Base-by-base conservation (phyloP, 2,888 invertebrate genomes). In the Xanthia icteritia region DNA sequence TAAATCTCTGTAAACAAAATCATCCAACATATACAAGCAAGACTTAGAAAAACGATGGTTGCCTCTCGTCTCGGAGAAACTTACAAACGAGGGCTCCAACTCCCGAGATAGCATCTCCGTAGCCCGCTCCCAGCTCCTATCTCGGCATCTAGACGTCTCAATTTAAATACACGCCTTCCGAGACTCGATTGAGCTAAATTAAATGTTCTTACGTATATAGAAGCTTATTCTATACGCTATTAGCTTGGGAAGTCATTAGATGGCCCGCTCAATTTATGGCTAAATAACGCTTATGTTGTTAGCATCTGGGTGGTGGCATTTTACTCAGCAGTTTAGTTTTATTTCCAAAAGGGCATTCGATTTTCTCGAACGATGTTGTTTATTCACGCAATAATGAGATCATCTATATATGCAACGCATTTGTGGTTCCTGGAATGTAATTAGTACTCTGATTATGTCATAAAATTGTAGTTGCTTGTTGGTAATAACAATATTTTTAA, bases 101-200 rank as follows among this genome's bases (percentile, higher is more conserved):
- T 82, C 76, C 75, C 75, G 79, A 85, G 95, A 95, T 95, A 94
- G 84, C 91, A 95, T 95, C 95, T 83, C 73, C 82, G 77, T 76
- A 81, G 85, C 85, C 88, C 91, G 93, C 93, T 92, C 90, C 92
- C 91, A 89, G 87, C 87, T 82, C 85, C 90, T 95, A 95, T 96
- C 96, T 92, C 84, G 64, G 77, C 90, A 94, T 95, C 95, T 94
- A 89, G 93, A 95, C 94, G 93, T 95, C 95, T 96, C 95, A 92
- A 95, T 95, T 95, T 94, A 94, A 95, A 95, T 95, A 92, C 91
- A 88, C 88, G 85, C 88, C 89, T 87, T 82, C 84, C 77, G 84
- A 85, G 86, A 88, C 89, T 89, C 88, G 87, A 90, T 90, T 89
- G 88, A 89, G 89, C 89, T 90, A 90, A 91, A 90, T 91, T 91